Percentiles rank a stretch among this genome's conserved stretches.
Evolutionary conservation across 2,797 vertebrate species (phyloP).

Genomic region (Urosaurus nigricauda): DNA sequence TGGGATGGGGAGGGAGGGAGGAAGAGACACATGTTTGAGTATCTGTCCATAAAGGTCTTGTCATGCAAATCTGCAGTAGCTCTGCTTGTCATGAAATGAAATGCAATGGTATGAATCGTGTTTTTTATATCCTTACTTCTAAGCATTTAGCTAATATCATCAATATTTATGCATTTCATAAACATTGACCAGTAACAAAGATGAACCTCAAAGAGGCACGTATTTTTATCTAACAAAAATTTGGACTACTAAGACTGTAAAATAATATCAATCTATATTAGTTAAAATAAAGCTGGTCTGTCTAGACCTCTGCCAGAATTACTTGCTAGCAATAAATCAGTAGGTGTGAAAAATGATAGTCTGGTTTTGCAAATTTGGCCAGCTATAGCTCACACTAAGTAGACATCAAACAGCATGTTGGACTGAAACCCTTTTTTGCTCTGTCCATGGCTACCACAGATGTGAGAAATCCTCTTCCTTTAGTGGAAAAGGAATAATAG

Average conservation of each 20-base stretch:
- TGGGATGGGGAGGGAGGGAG: too few relatives aligned
- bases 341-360: neutral
- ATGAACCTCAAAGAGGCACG: neutral
- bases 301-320: neutral
- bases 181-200: neutral
- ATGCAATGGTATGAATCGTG: too few relatives aligned
- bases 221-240: neutral
- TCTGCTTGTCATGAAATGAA: too few relatives aligned
- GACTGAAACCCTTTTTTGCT: too few relatives aligned
- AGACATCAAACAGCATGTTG: too few relatives aligned
- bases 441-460: too few relatives aligned
- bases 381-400: neutral
- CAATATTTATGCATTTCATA: neutral
- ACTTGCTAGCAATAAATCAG: neutral
- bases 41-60: too few relatives aligned
- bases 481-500: neutral
- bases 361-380: neutral
- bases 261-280: neutral
- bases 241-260: neutral
- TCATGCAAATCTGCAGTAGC: too few relatives aligned
- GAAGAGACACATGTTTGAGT: too few relatives aligned
- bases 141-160: neutral
- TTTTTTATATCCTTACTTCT: neutral
- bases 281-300: neutral
- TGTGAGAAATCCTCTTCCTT: neutral